phyloP scores from a whole-genome alignment of 2,113 vertebrate species.

The Terrapene triunguis region DNA sequence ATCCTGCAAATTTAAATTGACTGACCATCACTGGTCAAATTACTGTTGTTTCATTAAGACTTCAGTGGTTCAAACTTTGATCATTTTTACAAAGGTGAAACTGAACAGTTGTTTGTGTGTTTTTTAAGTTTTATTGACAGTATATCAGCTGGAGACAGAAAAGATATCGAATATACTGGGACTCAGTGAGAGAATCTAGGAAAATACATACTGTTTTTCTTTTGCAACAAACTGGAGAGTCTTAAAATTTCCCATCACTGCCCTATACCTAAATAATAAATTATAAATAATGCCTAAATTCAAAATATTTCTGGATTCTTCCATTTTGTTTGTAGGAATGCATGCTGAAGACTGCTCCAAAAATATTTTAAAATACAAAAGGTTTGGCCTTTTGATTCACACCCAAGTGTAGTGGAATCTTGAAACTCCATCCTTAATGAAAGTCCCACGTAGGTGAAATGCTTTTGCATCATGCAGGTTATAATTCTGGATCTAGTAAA shows the following conservation, averaged over 20 bases:
- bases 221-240: conserved; percentile 42
- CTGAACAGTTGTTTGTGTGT: not conserved
- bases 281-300: conserved; percentile 62
- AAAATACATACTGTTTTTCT: not conserved
- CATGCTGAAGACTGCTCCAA: not conserved
- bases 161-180: conserved; percentile 24
- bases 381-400: not conserved
- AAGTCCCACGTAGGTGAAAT: not conserved
- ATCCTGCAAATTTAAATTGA: not conserved
- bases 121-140: not conserved
- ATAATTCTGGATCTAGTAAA: not conserved
- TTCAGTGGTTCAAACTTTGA: not conserved
- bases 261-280: not conserved
- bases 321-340: conserved; percentile 16
- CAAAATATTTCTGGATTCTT: conserved; percentile 47
- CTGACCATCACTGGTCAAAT: not conserved
- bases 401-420: conserved; percentile 27
- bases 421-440: not conserved
- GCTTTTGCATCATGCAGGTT: not conserved
- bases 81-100: not conserved
- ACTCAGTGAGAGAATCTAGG: conserved; percentile 22
- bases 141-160: not conserved
- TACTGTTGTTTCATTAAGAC: not conserved
- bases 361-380: not conserved
- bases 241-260: conserved; percentile 61